Percentiles rank a stretch among this genome's conserved stretches.
phyloP scores from a whole-genome alignment of 2,888 invertebrate genomes.

The Lycia hirtaria region DNA sequence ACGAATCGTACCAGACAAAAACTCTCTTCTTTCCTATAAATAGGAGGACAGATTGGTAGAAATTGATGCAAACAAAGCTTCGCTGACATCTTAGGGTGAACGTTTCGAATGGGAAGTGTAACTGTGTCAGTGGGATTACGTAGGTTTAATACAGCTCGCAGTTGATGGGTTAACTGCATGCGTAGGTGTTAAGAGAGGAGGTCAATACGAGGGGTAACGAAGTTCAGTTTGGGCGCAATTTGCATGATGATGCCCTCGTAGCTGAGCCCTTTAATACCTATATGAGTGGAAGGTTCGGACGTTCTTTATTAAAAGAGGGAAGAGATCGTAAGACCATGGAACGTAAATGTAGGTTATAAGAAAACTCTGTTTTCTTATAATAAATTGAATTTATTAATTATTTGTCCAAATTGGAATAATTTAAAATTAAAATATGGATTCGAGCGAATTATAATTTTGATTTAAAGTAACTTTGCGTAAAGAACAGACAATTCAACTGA shows the following conservation, averaged over 20 bases:
- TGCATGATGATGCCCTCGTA: constrained; percentile 11
- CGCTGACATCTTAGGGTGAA: constrained; percentile 10
- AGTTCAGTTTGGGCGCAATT: constrained; percentile 13
- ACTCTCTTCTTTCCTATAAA: too few species aligned
- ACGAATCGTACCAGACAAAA: neutral
- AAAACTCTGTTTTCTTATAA: too few species aligned
- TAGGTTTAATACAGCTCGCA: constrained; percentile 16
- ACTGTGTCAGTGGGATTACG: constrained; percentile 21
- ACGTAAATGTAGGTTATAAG: too few species aligned
- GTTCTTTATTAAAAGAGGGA: too few species aligned
- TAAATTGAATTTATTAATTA: too few species aligned
- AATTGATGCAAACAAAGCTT: constrained; percentile 1
- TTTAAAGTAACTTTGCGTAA: too few species aligned
- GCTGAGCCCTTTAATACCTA: neutral
- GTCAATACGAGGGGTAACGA: constrained; percentile 14
- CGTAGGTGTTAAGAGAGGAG: constrained; percentile 16
- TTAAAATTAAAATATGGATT: too few species aligned
- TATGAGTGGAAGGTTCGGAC: too few species aligned
- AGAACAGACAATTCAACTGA: too few species aligned
- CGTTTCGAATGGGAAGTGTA: constrained; percentile 15
- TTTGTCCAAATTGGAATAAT: too few species aligned
- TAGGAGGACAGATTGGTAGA: neutral
- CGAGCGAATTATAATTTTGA: too few species aligned
- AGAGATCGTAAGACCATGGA: too few species aligned
- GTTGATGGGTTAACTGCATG: constrained; percentile 18